Evolutionary conservation across 1,140 invertebrate genomes (phyloP).

Genomic region (Drosophila sucinea): DNA sequence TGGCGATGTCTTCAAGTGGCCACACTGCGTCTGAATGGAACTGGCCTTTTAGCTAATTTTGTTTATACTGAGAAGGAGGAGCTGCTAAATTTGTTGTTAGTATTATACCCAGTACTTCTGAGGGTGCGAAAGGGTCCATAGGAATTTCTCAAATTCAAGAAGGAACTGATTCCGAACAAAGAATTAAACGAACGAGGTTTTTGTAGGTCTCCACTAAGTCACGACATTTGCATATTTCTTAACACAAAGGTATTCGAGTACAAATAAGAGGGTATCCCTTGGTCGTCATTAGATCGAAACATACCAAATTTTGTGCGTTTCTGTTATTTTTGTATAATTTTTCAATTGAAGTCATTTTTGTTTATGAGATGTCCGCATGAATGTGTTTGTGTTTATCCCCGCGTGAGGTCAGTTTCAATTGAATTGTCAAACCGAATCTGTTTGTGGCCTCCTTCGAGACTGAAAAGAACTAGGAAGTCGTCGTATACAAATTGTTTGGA

Average conservation of each 20-base stretch:
- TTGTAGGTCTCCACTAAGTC: too few relatives aligned
- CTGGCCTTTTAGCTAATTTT: constrained; percentile 39
- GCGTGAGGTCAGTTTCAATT: constrained; percentile 57
- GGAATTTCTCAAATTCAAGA: too few relatives aligned
- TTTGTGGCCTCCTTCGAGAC: background rate
- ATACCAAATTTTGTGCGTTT: constrained; percentile 3
- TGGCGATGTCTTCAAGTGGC: constrained; percentile 50
- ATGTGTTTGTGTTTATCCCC: constrained; percentile 21
- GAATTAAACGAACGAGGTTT: too few relatives aligned
- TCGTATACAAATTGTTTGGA: constrained; percentile 21
- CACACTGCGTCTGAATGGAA: background rate
- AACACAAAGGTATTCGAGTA: too few relatives aligned
- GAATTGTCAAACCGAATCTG: constrained; percentile 46
- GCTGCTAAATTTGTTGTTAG: constrained; percentile 31
- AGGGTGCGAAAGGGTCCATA: too few relatives aligned
- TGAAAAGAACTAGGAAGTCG: constrained; percentile 40
- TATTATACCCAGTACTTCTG: background rate
- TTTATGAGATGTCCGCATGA: constrained; percentile 47
- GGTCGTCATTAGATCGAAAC: background rate
- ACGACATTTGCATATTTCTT: too few relatives aligned
- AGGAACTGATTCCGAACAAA: too few relatives aligned
- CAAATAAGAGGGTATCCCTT: background rate
- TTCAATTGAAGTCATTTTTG: constrained; percentile 63
- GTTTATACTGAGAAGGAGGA: constrained; percentile 29
- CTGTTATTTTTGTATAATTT: constrained; percentile 62